Evolutionary conservation across 2,888 invertebrate species (phyloP).

Genomic region (Argyresthia albistria): DNA sequence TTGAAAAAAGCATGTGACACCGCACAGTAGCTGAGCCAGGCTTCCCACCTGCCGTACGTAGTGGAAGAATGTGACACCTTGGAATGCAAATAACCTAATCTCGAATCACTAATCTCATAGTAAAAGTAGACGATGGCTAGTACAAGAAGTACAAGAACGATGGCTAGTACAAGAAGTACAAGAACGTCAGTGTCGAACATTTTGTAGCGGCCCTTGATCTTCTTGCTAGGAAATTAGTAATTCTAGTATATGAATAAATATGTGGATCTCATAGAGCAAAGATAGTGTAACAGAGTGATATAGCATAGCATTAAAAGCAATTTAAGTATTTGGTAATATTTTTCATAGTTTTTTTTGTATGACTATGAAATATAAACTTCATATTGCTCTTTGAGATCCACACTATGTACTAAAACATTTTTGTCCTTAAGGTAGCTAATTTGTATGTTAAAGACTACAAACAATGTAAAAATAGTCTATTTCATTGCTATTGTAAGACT

Average conservation of each 20-base stretch:
- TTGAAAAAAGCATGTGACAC: slow-evolving; percentile 11
- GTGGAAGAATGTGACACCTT: slow-evolving; percentile 2
- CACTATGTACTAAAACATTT: neutral
- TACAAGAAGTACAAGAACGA: too few species aligned
- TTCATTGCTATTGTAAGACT: slow-evolving; percentile 9
- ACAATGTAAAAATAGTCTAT: slow-evolving; percentile 8
- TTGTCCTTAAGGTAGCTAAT: slow-evolving; percentile 8
- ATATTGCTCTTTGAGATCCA: neutral
- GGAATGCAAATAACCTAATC: slow-evolving; percentile 8
- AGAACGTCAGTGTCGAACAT: too few species aligned
- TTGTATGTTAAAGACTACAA: slow-evolving; percentile 2
- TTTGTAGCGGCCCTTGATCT: too few species aligned
- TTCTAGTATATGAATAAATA: too few species aligned
- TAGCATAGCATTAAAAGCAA: slow-evolving; percentile 1
- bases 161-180: too few species aligned
- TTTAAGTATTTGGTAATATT: neutral
- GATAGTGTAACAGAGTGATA: too few species aligned
- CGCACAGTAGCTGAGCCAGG: slow-evolving; percentile 11
- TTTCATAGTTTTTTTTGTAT: neutral
- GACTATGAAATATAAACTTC: neutral
- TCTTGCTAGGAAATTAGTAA: too few species aligned
- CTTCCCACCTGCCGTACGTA: slow-evolving; percentile 11
- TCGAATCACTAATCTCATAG: too few species aligned
- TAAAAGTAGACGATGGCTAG: too few species aligned
- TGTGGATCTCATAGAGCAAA: neutral